Conservation (phyloP, 2,888 invertebrate species). For the Timandra comae region DNA sequence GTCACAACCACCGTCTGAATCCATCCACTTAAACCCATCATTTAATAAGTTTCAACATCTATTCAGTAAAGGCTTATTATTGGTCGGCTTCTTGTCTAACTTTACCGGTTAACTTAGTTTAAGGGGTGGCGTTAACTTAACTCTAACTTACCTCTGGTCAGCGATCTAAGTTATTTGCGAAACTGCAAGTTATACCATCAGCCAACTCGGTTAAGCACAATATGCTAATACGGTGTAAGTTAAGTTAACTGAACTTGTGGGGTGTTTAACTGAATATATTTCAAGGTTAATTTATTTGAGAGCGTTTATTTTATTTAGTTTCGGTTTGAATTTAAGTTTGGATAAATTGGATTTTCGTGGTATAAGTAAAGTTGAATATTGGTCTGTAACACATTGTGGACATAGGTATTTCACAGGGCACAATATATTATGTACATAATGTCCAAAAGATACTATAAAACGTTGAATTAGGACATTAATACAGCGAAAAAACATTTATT, state of each 20-base stretch:
- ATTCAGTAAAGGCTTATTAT: conserved; percentile 1
- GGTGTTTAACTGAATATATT: conserved; percentile 5
- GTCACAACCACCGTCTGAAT: too few species aligned
- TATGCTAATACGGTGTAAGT: conserved; percentile 20
- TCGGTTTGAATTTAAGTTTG: too few species aligned
- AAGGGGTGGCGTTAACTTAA: conserved; percentile 1
- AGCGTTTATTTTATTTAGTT: too few species aligned
- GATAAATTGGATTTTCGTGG: too few species aligned
- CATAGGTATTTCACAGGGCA: too few species aligned
- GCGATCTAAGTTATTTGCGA: conserved; percentile 18
- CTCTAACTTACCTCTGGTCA: conserved; percentile 17
- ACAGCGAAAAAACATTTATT: too few species aligned
- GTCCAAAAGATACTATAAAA: too few species aligned
- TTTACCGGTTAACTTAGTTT: not conserved
- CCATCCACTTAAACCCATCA: not conserved
- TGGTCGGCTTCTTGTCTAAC: not conserved
- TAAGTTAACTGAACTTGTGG: conserved; percentile 6
- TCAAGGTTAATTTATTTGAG: too few species aligned
- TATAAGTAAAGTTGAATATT: too few species aligned
- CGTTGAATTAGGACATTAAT: too few species aligned
- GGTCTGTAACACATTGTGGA: too few species aligned
- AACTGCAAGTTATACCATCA: conserved; percentile 16
- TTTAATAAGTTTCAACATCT: not conserved
- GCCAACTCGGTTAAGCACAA: conserved; percentile 17
- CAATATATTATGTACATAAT: too few species aligned